Evolutionary conservation across 1,140 invertebrate species (phyloP).

Genomic region (Drosophila gunungcola): DNA sequence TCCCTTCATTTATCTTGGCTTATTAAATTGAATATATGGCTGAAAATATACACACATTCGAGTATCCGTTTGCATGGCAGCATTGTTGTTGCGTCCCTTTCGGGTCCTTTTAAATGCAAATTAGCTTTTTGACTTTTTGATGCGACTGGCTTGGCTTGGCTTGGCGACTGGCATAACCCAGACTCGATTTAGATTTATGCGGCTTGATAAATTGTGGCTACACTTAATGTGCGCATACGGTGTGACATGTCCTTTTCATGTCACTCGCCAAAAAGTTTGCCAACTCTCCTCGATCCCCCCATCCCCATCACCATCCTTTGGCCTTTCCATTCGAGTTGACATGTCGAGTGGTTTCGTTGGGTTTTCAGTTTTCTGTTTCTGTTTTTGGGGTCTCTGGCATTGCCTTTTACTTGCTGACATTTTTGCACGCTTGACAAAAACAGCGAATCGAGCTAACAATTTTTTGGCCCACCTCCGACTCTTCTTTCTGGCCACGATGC

Average conservation of each 20-base stretch:
- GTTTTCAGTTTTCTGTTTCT: slow-evolving; percentile 36
- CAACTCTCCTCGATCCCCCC: slow-evolving; percentile 12
- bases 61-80: slow-evolving; percentile 47
- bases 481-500: slow-evolving; percentile 59
- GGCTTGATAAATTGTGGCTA: slow-evolving; percentile 82
- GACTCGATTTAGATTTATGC: slow-evolving; percentile 83
- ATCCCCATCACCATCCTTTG: not conserved
- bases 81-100: slow-evolving; percentile 60
- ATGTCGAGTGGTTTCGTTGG: slow-evolving; percentile 80
- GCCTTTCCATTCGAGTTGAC: slow-evolving; percentile 75
- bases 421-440: slow-evolving; percentile 78
- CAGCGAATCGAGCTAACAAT: slow-evolving; percentile 43
- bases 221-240: slow-evolving; percentile 82
- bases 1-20: slow-evolving; percentile 76
- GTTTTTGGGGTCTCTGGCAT: slow-evolving; percentile 24
- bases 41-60: slow-evolving; percentile 41
- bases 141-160: slow-evolving; percentile 33
- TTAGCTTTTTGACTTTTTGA: slow-evolving; percentile 83
- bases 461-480: slow-evolving; percentile 39
- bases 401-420: slow-evolving; percentile 52
- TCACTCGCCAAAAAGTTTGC: slow-evolving; percentile 75
- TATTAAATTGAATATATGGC: slow-evolving; percentile 82
- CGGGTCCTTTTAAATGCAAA: slow-evolving; percentile 80
- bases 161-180: slow-evolving; percentile 30
- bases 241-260: slow-evolving; percentile 83